Percentiles rank a stretch among this genome's conserved stretches.
Conservation (phyloP, 2,113 vertebrate species). For the Leuciscus idus region DNA sequence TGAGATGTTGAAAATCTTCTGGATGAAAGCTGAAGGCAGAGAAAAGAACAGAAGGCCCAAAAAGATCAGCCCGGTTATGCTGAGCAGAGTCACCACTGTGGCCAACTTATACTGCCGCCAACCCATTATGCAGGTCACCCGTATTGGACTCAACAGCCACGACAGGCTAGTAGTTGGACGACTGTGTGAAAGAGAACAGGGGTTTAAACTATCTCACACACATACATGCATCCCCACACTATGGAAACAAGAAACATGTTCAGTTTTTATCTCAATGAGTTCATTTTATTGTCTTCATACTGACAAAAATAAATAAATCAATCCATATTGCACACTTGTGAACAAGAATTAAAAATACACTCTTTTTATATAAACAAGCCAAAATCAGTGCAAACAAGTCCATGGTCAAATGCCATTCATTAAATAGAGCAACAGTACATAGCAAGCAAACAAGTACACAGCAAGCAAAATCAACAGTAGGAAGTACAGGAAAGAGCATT, state of each 20-base stretch:
- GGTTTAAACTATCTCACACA: conserved; percentile 11
- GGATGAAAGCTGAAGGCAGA: conserved; percentile 66
- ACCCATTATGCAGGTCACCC: conserved; percentile 58
- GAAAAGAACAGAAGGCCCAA: conserved; percentile 68
- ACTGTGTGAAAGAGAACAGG: conserved; percentile 60
- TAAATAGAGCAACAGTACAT: conserved; percentile 44
- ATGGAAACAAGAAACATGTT: conserved; percentile 3
- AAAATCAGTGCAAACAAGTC: conserved; percentile 74
- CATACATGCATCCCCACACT: not conserved
- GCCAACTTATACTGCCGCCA: conserved; percentile 64
- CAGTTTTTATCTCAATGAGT: conserved; percentile 52
- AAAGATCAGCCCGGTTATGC: conserved; percentile 60
- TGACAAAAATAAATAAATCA: conserved; percentile 68
- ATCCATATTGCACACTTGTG: conserved; percentile 67
- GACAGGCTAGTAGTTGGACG: conserved; percentile 68
- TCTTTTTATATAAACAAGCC: conserved; percentile 73
- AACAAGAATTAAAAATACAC: conserved; percentile 71
- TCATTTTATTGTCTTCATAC: conserved; percentile 73
- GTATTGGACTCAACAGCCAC: conserved; percentile 67
- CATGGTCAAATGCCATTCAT: conserved; percentile 45
- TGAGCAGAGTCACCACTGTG: conserved; percentile 56
- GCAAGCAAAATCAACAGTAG: conserved; percentile 57
- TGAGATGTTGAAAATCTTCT: conserved; percentile 67
- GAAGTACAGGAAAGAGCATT: conserved; percentile 7
- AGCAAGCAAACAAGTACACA: conserved; percentile 64